Evolutionary conservation across 2,113 vertebrate genomes (phyloP).

Genomic region (Indicator indicator): DNA sequence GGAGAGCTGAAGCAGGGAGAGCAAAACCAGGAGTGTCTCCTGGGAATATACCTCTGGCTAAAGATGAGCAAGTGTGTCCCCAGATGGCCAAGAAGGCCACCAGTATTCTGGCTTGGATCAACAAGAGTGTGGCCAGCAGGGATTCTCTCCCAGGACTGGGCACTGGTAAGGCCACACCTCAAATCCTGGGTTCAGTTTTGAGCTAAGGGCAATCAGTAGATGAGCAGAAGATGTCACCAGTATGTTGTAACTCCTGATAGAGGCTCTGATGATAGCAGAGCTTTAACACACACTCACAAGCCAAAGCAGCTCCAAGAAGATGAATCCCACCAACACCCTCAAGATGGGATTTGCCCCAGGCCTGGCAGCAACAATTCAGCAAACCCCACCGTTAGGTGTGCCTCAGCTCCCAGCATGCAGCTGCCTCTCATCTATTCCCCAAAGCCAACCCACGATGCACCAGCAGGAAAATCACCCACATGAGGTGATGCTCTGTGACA

Average conservation of each 20-base stretch:
- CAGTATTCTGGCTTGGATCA: neutral
- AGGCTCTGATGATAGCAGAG: neutral
- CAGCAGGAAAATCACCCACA: neutral
- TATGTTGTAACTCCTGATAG: neutral
- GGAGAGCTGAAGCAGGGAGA: neutral
- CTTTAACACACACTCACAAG: too few species aligned
- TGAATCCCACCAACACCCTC: neutral
- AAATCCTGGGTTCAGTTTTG: too few species aligned
- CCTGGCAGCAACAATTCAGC: neutral
- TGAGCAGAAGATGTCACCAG: neutral
- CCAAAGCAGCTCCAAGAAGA: neutral
- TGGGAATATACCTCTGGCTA: too few species aligned
- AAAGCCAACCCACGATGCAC: neutral
- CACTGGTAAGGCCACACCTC: too few species aligned
- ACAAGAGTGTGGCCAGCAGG: neutral
- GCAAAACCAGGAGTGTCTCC: fast-evolving
- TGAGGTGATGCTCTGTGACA: fast-evolving
- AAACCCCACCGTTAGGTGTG: fast-evolving
- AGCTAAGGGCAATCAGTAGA: neutral
- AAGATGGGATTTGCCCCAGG: fast-evolving
- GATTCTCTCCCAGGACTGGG: too few species aligned
- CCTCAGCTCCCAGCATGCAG: neutral
- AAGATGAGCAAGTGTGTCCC: too few species aligned
- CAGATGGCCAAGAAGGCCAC: too few species aligned
- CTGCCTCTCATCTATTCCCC: fast-evolving